Conservation (phyloP, 1,140 invertebrate species). For the Ladona fulva region DNA sequence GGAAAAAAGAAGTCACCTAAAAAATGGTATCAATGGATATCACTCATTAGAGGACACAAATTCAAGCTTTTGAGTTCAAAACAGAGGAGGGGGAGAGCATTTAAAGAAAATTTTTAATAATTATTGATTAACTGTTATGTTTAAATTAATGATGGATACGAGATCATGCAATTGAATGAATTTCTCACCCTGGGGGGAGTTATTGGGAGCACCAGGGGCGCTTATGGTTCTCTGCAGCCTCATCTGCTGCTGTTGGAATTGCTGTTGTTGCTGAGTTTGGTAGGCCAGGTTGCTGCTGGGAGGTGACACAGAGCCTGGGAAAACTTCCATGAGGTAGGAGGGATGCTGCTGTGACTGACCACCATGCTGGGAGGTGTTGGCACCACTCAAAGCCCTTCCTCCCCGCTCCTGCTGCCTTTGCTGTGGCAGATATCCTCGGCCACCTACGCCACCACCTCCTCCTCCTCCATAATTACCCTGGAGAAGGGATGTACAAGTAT, state of each 20-base stretch:
- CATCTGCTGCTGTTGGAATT: slow-evolving; percentile 45
- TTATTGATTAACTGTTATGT: too few relatives aligned
- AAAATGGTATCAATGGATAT: too few relatives aligned
- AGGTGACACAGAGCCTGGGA: slow-evolving; percentile 39
- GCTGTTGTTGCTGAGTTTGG: slow-evolving; percentile 41
- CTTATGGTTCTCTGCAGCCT: slow-evolving; percentile 53
- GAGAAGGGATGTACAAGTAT: too few relatives aligned
- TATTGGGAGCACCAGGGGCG: slow-evolving; percentile 49
- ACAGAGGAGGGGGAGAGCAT: too few relatives aligned
- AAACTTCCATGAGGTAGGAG: slow-evolving; percentile 45
- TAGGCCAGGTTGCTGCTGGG: slow-evolving; percentile 35
- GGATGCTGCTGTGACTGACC: slow-evolving; percentile 44
- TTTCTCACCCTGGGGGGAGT: slow-evolving; percentile 55
- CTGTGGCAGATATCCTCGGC: slow-evolving; percentile 30
- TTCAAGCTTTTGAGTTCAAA: too few relatives aligned
- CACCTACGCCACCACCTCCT: slow-evolving; percentile 19
- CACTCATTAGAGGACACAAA: too few relatives aligned
- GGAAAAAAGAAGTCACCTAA: too few relatives aligned
- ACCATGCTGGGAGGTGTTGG: slow-evolving; percentile 27
- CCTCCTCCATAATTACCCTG: slow-evolving; percentile 29
- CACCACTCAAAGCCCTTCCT: slow-evolving; percentile 26
- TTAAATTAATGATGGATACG: too few relatives aligned
- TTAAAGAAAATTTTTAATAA: too few relatives aligned
- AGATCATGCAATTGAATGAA: neutral
- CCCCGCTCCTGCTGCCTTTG: slow-evolving; percentile 9